Evolutionary conservation across 1,140 invertebrate species (phyloP), one percentile per base, ranked within the genome.

Genomic region (Drosophila bifasciata): DNA sequence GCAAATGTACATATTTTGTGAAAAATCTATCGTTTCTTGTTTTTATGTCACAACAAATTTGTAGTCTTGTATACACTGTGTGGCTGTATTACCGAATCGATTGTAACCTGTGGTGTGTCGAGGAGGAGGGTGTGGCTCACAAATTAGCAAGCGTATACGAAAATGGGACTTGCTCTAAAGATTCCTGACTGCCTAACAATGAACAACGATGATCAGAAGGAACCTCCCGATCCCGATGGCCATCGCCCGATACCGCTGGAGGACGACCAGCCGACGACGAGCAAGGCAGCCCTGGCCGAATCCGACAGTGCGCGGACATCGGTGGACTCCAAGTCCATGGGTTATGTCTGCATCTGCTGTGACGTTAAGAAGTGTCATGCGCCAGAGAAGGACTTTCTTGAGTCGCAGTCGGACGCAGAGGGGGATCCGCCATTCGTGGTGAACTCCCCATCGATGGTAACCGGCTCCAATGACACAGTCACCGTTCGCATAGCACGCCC

Each of bases 331-430:
- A n/a, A n/a, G 0, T 56, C 46, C 5, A 57, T 53, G 32, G 19
- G 43, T 3, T 88, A 88, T 43, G 45, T 25, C 5, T 88, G 83
- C 52, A 43, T 58, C n/a, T 88, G 83, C 15, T 73, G 67, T 46
- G 60, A 61, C n/a, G 21, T 50, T n/a, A 63, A 61, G 40, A 66
- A 61, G 45, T 88, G 83, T 40, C 46, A 46, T 8, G 21, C 16
- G 1, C 16, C 9, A 0, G 43, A 53, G 4, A 76, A 64, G 49
- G 51, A 89, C n/a, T 88, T 8, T 11, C 4, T 89, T 2, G 44
- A 60, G 43, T 28, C 66, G 2, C 28, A 45, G 3, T 64, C 56
- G 5, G 83, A 81, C 1, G 36, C 23, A 17, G 69, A 72, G 9
- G 60, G 63, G 0, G 45, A 60, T 2, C 62, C 49, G 1, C 62